phyloP scores from a whole-genome alignment of 2,888 invertebrate genomes.

The Watsonalla binaria region DNA sequence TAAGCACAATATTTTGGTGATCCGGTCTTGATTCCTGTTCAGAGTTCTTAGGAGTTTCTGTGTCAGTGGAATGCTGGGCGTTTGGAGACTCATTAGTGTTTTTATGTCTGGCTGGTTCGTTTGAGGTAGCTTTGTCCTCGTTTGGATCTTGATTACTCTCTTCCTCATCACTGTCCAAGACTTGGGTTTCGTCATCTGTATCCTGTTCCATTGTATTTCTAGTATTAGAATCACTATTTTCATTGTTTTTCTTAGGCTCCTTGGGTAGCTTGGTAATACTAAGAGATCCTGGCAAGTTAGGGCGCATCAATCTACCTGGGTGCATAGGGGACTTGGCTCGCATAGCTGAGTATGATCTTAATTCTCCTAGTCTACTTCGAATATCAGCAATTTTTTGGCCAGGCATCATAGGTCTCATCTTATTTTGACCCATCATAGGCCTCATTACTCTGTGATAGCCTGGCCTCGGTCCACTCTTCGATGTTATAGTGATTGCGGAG shows the following conservation, averaged over 20 bases:
- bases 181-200: conserved; percentile 63
- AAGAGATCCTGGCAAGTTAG: conserved; percentile 60
- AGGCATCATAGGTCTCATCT: conserved; percentile 55
- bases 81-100: conserved; percentile 14
- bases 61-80: conserved; percentile 16
- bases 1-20: conserved; percentile 39
- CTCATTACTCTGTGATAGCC: conserved; percentile 59
- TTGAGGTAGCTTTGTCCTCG: conserved; percentile 21
- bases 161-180: conserved; percentile 65
- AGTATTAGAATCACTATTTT: conserved; percentile 32
- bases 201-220: conserved; percentile 40
- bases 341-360: conserved; percentile 50
- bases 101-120: conserved; percentile 15
- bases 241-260: conserved; percentile 44
- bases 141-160: conserved; percentile 15
- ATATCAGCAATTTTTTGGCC: conserved; percentile 68
- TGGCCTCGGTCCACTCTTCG: conserved; percentile 62
- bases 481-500: conserved; percentile 79
- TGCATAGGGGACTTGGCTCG: conserved; percentile 51
- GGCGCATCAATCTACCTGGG: conserved; percentile 47
- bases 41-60: conserved; percentile 15
- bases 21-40: conserved; percentile 24
- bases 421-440: conserved; percentile 54
- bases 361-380: conserved; percentile 55
- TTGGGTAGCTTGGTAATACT: conserved; percentile 68